Base-by-base conservation (phyloP, 2,797 vertebrate genomes). In the Crocodylus rhombifer region DNA sequence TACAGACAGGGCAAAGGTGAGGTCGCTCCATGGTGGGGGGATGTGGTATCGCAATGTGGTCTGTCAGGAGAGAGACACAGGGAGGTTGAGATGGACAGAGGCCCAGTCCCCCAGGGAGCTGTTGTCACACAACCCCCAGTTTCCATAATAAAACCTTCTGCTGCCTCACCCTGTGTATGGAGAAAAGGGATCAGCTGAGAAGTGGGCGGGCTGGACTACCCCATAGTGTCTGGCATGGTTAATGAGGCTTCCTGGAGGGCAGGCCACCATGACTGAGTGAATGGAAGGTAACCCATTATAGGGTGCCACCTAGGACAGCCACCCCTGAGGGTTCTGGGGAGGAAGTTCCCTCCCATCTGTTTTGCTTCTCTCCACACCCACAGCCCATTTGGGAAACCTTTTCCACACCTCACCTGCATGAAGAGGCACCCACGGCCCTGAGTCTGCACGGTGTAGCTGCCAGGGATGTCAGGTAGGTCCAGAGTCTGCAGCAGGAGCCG, bases 401-500 rank as follows among this genome's bases (percentile, higher is more conserved):
- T 87, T 75, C 62, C 61, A 20, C 21, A 76, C 23, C 97, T 97
- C 67, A 99, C 99, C 99, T 99, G 98, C 11, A 97, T 88, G 79
- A 98, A 98, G 80, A 98, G 97, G 28, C 99, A 99, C 86, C 98
- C 98, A 2, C 57, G 93, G 4, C 99, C 99, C 60, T 96, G 87
- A 12, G 98, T 98, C 55, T 0, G 92, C 83, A 98, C n/a, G 0
- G 51, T 97, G 87, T 98, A 99, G 10, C 97, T 97, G 16, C 93
- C 98, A 0, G 98, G 96, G 60, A 98, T 61, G 30, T 89, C 88
- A 56, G 86, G 93, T 87, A 99, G 97, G 42, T 92, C 88, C 89
- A 98, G 87, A 91, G 97, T 97, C 97, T 99, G 99, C 82, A 98
- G 97, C 71, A 99, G 97, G 80, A 99, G 97, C 75, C 98, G 96